phyloP scores from a whole-genome alignment of 2,113 vertebrate species.

The Arothron firmamentum region DNA sequence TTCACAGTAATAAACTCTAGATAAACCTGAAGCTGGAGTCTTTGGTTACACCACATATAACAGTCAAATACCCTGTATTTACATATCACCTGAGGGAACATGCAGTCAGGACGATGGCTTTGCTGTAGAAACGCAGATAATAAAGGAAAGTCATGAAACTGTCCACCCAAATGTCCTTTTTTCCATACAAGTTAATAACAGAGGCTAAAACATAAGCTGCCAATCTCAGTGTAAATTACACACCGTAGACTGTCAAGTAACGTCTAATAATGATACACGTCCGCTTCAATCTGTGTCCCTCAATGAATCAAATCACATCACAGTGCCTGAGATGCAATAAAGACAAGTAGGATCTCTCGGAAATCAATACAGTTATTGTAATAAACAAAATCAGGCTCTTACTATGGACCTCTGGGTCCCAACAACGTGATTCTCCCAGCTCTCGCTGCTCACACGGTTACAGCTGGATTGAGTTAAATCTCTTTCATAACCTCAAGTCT shows the following conservation, averaged over 20 bases:
- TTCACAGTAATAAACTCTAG: not conserved
- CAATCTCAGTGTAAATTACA: slow-evolving; percentile 7
- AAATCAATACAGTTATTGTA: slow-evolving; percentile 60
- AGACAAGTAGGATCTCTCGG: slow-evolving; percentile 37
- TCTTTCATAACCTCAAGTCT: slow-evolving; percentile 61
- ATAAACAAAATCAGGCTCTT: slow-evolving; percentile 55
- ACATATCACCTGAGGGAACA: not conserved
- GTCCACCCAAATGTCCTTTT: slow-evolving; percentile 1
- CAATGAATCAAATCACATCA: slow-evolving; percentile 40
- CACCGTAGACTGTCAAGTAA: slow-evolving; percentile 17
- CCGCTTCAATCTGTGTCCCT: slow-evolving; percentile 29
- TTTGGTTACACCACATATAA: not conserved
- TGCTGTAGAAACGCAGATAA: not conserved
- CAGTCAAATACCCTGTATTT: not conserved
- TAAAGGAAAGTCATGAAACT: not conserved
- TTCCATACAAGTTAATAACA: not conserved
- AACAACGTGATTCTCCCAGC: slow-evolving; percentile 51
- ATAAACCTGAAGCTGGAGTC: slow-evolving; percentile 10
- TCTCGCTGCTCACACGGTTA: slow-evolving; percentile 58
- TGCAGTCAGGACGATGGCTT: not conserved
- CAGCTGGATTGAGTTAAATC: slow-evolving; percentile 57
- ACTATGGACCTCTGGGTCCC: slow-evolving; percentile 46
- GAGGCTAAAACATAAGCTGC: not conserved
- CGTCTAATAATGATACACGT: slow-evolving; percentile 42
- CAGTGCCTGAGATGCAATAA: slow-evolving; percentile 36